Percentiles rank a stretch among this genome's conserved stretches.
Evolutionary conservation across 92 coral and sea anemone species (phyloP).

Genomic region (Zoanthus sociatus): DNA sequence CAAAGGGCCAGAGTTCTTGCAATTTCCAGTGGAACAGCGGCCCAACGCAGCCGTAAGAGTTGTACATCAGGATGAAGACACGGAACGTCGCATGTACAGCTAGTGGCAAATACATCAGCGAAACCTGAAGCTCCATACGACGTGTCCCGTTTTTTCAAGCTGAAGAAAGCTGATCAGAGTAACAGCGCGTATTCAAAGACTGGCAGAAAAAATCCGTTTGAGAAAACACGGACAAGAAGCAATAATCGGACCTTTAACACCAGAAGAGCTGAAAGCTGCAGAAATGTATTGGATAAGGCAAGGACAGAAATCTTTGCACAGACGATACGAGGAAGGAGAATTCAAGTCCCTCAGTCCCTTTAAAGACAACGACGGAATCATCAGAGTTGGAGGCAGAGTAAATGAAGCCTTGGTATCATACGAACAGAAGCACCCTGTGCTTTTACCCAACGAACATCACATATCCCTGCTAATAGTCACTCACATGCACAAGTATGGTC

Average conservation of each 20-base stretch:
- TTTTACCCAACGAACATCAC: too few relatives aligned
- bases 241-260: conserved; percentile 28
- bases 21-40: conserved; percentile 51
- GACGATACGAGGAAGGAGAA: conserved; percentile 54
- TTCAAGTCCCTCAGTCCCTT: conserved; percentile 59
- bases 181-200: conserved; percentile 45
- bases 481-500: too few relatives aligned
- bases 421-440: too few relatives aligned
- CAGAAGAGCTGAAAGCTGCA: conserved; percentile 53
- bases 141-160: conserved; percentile 46
- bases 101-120: conserved; percentile 37
- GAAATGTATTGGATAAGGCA: conserved; percentile 53
- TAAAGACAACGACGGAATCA: conserved; percentile 44
- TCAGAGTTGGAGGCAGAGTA: conserved; percentile 2
- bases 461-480: too few relatives aligned
- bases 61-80: conserved; percentile 24
- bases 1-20: conserved; percentile 68
- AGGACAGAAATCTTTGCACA: conserved; percentile 47
- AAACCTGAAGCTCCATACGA: conserved; percentile 39
- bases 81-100: conserved; percentile 55
- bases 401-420: conserved; percentile 37
- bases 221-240: conserved; percentile 3
- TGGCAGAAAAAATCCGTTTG: conserved; percentile 36
- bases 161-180: conserved; percentile 58
- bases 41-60: not conserved